Evolutionary conservation across 2,888 invertebrate genomes (phyloP), one percentile per base, ranked within the genome.

Genomic region (Leptogaster cylindrica): DNA sequence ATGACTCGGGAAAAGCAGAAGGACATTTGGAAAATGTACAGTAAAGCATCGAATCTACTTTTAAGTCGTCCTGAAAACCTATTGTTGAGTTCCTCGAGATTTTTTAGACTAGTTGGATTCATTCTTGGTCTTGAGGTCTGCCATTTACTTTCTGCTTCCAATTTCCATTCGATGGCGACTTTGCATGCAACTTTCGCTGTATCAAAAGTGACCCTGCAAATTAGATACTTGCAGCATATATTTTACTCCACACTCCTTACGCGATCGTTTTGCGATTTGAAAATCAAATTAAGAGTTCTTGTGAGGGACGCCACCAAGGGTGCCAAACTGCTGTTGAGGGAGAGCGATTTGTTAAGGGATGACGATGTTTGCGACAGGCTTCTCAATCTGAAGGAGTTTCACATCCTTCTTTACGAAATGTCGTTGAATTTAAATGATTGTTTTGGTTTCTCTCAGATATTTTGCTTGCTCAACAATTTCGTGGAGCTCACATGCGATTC

Each of bases 341-440:
- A 25, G 23, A 25, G 41, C 36, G 12, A 41, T 39, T 14, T 39
- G 41, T 6, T 12, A 10, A 41, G 41, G 12, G 41, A 58, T 25
- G 23, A 58, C 8, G 31, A 50, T 25, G 39, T 50, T 20, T 12
- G 48, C 20, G 50, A 51, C 8, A 18, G 33, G 28, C 12, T 65
- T 3, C 3, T 36, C 7, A 33, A n/a, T 12, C 36, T 65, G 8
- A 65, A 65, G n/a, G 23, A 36, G 5, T 31, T 65, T 7, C 44
- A 65, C 31, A 65, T 10, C 23, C 33, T 65, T 10, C 50, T 65
- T 16, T 65, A 65, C 25, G 65, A 65, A 23, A 65, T 65, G 36
- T 50, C 36, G 25, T 33, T 50, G 16, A 25, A 39, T 50, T 23
- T 65, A 23, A 65, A 65, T 16, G 20, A 14, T 2, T 50, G 36